Evolutionary conservation across 1,140 invertebrate species (phyloP).

Genomic region (Diabrotica undecimpunctata): DNA sequence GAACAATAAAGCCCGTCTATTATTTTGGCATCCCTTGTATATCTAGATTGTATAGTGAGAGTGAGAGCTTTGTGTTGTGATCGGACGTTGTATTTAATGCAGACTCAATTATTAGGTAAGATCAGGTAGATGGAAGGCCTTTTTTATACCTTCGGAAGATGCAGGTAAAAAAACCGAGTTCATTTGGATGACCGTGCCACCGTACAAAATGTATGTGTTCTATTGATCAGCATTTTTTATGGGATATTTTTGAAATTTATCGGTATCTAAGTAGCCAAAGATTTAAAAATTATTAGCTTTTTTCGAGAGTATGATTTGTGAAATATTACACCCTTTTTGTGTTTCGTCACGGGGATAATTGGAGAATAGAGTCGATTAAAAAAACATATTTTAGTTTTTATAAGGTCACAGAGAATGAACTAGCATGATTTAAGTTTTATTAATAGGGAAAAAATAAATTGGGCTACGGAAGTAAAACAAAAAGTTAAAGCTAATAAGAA

Average conservation of each 20-base stretch:
- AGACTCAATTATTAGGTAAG: constrained; percentile 22
- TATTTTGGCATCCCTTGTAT: background rate
- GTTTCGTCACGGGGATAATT: background rate
- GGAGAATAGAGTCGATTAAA: constrained; percentile 4
- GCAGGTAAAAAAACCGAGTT: constrained; percentile 20
- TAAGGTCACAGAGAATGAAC: too few species aligned
- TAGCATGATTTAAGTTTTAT: too few species aligned
- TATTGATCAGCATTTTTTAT: constrained; percentile 20
- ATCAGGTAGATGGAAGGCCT: constrained; percentile 20
- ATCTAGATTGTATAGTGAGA: background rate
- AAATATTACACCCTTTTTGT: constrained; percentile 5
- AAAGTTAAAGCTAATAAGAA: too few species aligned
- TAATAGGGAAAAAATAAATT: too few species aligned
- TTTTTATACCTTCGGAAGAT: constrained; percentile 15
- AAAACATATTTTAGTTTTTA: constrained; percentile 7
- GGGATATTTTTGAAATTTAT: constrained; percentile 15
- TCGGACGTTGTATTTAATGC: constrained; percentile 22
- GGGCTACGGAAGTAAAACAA: too few species aligned
- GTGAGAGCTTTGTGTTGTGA: constrained; percentile 11
- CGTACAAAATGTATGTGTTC: constrained; percentile 12
- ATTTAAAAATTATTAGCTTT: constrained; percentile 22
- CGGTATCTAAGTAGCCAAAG: constrained; percentile 15
- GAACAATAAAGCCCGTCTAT: background rate
- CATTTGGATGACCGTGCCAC: constrained; percentile 21
- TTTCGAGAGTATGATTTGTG: constrained; percentile 12